Conservation (phyloP, 2,797 vertebrate species). For the Syndactyla subalaris region DNA sequence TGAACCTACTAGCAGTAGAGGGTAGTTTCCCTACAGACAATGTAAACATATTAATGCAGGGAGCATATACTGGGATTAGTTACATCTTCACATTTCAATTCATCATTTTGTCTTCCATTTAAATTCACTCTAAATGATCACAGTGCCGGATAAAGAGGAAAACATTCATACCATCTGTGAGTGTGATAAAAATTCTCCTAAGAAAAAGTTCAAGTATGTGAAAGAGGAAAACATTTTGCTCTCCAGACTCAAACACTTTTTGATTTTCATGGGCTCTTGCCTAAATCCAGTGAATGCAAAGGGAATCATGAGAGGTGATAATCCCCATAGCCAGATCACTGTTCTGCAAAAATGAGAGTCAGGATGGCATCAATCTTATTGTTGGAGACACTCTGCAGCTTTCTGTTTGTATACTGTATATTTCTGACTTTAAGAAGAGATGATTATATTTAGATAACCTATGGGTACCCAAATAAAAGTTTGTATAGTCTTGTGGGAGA, state of each 20-base stretch:
- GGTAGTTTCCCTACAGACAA: background rate
- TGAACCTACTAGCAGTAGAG: background rate
- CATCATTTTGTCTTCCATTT: background rate
- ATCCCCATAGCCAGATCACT: background rate
- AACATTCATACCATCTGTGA: background rate
- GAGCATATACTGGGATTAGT: background rate
- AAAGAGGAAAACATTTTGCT: background rate
- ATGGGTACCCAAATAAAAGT: background rate
- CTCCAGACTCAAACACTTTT: background rate
- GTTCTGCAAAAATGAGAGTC: background rate
- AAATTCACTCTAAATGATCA: background rate
- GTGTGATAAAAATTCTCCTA: background rate
- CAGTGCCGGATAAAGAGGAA: background rate
- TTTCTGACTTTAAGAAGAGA: background rate
- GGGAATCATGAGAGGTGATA: background rate
- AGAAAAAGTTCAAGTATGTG: background rate
- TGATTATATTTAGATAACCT: background rate
- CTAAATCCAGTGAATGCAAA: background rate
- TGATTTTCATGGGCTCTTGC: background rate
- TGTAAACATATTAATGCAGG: rapidly evolving
- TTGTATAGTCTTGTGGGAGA: background rate
- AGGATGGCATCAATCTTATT: background rate
- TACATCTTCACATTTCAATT: background rate
- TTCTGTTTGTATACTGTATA: background rate
- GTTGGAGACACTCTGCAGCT: background rate